A percentile compares a stretch with the other conserved stretches of the same genome.
These are phyloP conservation scores for Cavia porcellus DNA, from an alignment of 2,113 vertebrate genomes.

Conservation along the genomic window DNA sequence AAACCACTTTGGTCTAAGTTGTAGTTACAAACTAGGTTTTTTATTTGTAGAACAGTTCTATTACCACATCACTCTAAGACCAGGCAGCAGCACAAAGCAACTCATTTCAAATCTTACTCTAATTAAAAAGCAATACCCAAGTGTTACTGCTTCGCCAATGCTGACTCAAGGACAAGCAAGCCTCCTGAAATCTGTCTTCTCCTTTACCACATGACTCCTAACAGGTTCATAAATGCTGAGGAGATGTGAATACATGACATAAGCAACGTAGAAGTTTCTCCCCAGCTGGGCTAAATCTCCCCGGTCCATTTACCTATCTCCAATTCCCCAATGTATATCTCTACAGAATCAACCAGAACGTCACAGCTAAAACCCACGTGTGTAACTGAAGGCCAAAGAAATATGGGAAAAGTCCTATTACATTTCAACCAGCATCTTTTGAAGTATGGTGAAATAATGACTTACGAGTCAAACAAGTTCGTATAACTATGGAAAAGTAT, in stretches of 20 bases:
- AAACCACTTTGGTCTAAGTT: not conserved
- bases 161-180: not conserved
- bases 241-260: not conserved
- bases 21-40: not conserved
- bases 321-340: not conserved
- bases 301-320: not conserved
- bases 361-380: not conserved
- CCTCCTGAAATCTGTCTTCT: slow-evolving; percentile 1
- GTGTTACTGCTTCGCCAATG: not conserved
- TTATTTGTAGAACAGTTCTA: not conserved
- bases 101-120: not conserved
- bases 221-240: not conserved
- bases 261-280: not conserved
- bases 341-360: not conserved
- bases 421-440: not conserved
- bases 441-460: not conserved
- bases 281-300: not conserved
- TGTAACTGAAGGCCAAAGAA: not conserved
- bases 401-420: not conserved
- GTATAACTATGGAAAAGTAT: not conserved
- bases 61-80: not conserved
- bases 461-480: not conserved
- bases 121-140: not conserved
- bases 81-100: not conserved
- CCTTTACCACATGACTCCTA: not conserved